Base-by-base conservation (phyloP, 92 coral and sea anemone species). In the Siderastrea siderea region DNA sequence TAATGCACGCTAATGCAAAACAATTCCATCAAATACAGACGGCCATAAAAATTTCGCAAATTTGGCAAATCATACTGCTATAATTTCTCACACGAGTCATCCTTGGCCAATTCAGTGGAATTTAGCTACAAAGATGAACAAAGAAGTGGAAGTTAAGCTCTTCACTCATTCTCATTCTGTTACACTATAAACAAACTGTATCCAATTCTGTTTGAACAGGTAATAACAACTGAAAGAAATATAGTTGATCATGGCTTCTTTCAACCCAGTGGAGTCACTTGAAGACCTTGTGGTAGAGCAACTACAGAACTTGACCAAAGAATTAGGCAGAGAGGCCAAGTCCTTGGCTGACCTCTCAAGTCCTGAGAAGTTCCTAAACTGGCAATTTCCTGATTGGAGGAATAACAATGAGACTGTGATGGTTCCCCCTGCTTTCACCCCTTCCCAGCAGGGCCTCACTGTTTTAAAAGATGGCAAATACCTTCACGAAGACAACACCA, bases 321-420 rank as follows among this genome's bases (percentile, higher is more conserved):
- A 47, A 70, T 54, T 81, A 55, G 86, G 86, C 26, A 68, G 77
- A 5, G 77, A 49, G 17, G 10, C 11, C 17, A 81, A 81, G 63
- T 67, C 84, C 3, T 38, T 67, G 4, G 71, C 61, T 19, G 89
- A 77, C 7, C 77, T 77, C 71, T 50, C 68, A 38, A 86, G 71
- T 26, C 89, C 89, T 14, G 47, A 75, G 51, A 54, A 66, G 78
- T 88, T 74, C 67, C 55, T 88, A 15, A 17, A 82, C 88, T 74
- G 80, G 69, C 92, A 84, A 75, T 88, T 88, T 88, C 92, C 92
- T 3, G 68, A 59, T 54, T 89, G 89, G 89, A 89, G 60, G 70
- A 16, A 11, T 17, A 71, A 77, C 77, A 89, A 89, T 15, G 77
- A 76, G 78, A 89, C 92, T 74, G 38, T 82, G 43, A 76, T 89